These are phyloP conservation scores for Sarcoramphus papa DNA, from an alignment of 2,797 vertebrate genomes.

Conservation along the genomic window DNA sequence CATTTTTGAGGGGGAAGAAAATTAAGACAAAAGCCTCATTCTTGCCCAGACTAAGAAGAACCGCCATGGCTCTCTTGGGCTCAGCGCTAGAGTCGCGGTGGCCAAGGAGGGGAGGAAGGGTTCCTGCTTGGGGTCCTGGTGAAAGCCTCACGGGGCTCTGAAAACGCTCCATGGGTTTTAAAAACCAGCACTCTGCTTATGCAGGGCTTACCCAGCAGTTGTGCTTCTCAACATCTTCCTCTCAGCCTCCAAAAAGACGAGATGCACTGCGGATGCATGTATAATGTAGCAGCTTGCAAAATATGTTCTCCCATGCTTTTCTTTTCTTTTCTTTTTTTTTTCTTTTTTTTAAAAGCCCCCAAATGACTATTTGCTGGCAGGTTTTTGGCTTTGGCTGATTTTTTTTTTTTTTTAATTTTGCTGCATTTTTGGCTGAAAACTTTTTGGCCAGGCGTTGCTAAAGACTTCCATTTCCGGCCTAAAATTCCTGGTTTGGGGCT, in stretches of 20 bases:
- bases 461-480: background rate
- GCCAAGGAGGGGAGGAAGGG: background rate
- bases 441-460: background rate
- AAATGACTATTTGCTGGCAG: background rate
- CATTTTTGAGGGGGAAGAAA: background rate
- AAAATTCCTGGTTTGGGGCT: background rate
- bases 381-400: background rate
- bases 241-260: background rate
- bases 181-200: background rate
- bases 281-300: constrained; percentile 9
- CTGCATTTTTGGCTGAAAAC: background rate
- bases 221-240: background rate
- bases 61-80: accelerated
- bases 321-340: background rate
- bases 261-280: background rate
- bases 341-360: background rate
- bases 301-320: background rate
- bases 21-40: background rate
- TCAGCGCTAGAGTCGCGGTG: accelerated
- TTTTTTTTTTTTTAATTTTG: background rate
- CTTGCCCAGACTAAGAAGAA: background rate
- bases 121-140: background rate
- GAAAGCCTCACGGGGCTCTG: background rate
- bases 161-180: background rate
- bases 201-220: background rate